Conservation (phyloP, 2,797 vertebrate species). For the Mormyrus hasselquistii region DNA sequence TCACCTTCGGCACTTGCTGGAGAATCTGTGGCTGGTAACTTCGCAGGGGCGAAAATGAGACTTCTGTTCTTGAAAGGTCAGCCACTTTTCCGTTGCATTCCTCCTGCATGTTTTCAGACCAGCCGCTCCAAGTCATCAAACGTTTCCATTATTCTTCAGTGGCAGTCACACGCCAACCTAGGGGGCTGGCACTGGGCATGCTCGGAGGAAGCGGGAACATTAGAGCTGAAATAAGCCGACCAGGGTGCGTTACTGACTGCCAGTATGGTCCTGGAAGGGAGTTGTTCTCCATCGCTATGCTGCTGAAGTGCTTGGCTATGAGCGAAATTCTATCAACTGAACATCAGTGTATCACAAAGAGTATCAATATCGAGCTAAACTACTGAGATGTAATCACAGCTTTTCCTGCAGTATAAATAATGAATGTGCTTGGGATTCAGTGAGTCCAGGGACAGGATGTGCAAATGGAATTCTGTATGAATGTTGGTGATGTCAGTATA, state of each 20-base stretch:
- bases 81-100: constrained; percentile 50
- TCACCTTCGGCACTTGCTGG: constrained; percentile 19
- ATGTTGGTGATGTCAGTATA: not conserved
- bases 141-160: constrained; percentile 52
- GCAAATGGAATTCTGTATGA: not conserved
- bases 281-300: not conserved
- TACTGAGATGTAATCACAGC: not conserved
- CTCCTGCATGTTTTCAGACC: constrained; percentile 37
- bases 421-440: not conserved
- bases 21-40: not conserved
- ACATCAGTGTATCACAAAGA: not conserved
- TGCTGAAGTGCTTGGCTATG: not conserved
- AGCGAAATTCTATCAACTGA: not conserved
- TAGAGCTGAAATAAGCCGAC: constrained; percentile 10
- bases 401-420: not conserved
- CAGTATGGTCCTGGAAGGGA: not conserved
- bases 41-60: constrained; percentile 33
- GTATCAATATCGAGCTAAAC: not conserved
- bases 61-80: constrained; percentile 55
- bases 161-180: constrained; percentile 9
- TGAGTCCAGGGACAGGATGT: not conserved
- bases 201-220: constrained; percentile 9
- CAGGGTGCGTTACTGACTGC: not conserved
- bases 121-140: constrained; percentile 47
- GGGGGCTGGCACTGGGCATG: not conserved